Conservation (phyloP, 2,113 vertebrate genomes). For the Anarhynchus alexandrinus region DNA sequence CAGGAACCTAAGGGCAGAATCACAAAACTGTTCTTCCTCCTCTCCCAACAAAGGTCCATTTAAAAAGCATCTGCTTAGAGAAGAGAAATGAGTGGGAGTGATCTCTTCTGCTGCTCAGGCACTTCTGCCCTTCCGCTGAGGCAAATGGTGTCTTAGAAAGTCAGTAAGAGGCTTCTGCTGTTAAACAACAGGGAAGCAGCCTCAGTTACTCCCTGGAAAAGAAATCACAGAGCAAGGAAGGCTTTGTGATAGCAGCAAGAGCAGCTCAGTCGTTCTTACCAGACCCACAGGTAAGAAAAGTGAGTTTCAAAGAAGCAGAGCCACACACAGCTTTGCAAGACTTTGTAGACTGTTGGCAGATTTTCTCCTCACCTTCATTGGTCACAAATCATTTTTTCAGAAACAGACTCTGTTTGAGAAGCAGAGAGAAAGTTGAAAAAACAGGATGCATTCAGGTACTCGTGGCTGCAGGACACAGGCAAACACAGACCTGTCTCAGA, state of each 20-base stretch:
- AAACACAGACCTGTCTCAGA: neutral
- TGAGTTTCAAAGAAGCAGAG: neutral
- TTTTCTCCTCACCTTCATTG: neutral
- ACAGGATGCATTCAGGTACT: neutral
- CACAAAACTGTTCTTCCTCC: neutral
- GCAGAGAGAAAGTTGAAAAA: neutral
- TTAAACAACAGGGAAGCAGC: slow-evolving; percentile 48
- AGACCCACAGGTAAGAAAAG: slow-evolving; percentile 41
- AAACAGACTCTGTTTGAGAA: neutral
- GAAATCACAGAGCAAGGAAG: slow-evolving; percentile 71
- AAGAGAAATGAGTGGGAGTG: neutral
- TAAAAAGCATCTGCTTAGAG: neutral
- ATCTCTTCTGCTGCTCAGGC: neutral
- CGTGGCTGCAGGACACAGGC: neutral
- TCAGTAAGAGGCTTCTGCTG: neutral
- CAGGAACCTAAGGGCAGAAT: neutral
- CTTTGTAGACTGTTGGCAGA: neutral
- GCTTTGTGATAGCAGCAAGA: slow-evolving; percentile 74
- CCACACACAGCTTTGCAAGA: neutral
- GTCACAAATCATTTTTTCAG: neutral
- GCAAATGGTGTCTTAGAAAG: neutral
- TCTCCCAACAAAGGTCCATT: neutral
- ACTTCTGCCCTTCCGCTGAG: neutral
- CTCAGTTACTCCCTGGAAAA: slow-evolving; percentile 61
- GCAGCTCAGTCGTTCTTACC: slow-evolving; percentile 70